A percentile compares a stretch with the other conserved stretches of the same genome.
phyloP scores from a whole-genome alignment of 2,888 invertebrate species.

The Oxytorus armatus region DNA sequence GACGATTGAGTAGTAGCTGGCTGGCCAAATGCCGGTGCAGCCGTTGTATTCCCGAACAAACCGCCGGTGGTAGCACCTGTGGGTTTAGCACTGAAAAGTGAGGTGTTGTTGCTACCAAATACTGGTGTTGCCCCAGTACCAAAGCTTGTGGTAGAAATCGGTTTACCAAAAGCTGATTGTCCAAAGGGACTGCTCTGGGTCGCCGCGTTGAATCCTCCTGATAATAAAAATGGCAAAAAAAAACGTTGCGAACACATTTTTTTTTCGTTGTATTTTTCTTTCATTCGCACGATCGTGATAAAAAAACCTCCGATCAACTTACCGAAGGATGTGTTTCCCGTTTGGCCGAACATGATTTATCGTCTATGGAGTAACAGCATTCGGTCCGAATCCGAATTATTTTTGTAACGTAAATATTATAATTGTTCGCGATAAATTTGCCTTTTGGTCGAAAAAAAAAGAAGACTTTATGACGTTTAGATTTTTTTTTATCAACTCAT shows the following conservation, averaged over 20 bases:
- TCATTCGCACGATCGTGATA: constrained; percentile 1
- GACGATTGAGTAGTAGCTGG: constrained; percentile 86
- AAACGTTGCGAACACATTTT: constrained; percentile 1
- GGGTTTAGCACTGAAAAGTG: constrained; percentile 86
- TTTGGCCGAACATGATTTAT: constrained; percentile 79
- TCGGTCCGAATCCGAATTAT: not conserved
- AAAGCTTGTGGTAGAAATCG: constrained; percentile 87
- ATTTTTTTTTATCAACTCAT: not conserved
- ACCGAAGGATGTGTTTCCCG: constrained; percentile 84
- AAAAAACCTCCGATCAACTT: constrained; percentile 72
- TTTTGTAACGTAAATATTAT: not conserved
- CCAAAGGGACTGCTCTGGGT: constrained; percentile 86
- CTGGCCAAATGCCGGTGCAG: constrained; percentile 88
- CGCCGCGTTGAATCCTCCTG: constrained; percentile 85
- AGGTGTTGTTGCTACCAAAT: constrained; percentile 88
- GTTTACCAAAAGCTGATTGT: constrained; percentile 86
- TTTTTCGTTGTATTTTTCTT: constrained; percentile 25
- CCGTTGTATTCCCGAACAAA: constrained; percentile 88
- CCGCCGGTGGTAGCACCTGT: constrained; percentile 85
- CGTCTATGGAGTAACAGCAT: constrained; percentile 8
- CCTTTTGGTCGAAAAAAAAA: not conserved
- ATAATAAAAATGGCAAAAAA: not conserved
- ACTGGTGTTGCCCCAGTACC: constrained; percentile 88
- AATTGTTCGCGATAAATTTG: not conserved
- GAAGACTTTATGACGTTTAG: constrained; percentile 15